Conservation (phyloP, 2,888 invertebrate species). For the Poecilobothrus nobilitatus region DNA sequence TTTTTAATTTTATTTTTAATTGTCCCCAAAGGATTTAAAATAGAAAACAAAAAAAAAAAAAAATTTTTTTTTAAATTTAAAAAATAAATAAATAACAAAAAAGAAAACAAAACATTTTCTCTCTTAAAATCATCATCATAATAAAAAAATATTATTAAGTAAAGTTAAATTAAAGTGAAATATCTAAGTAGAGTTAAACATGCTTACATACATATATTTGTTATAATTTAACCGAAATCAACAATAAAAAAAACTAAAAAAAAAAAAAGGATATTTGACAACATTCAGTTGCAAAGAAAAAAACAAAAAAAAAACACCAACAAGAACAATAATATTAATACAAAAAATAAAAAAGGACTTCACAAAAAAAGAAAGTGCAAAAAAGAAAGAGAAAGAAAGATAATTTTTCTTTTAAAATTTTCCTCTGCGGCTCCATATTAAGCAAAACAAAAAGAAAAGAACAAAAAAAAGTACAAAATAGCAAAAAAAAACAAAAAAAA, state of each 20-base stretch:
- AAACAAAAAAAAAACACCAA: background rate
- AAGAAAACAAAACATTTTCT: background rate
- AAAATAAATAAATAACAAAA: background rate
- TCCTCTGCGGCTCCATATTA: background rate
- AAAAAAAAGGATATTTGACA: slow-evolving; percentile 4
- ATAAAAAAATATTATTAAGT: background rate
- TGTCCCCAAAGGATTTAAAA: background rate
- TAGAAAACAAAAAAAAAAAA: background rate
- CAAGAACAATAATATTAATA: background rate
- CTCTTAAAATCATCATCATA: background rate
- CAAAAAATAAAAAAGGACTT: too few species aligned
- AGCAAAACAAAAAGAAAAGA: too few species aligned
- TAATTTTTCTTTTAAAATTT: background rate
- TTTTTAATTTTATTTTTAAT: background rate
- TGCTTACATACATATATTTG: too few species aligned
- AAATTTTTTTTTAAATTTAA: background rate
- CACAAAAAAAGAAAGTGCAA: too few species aligned
- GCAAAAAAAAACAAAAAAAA: too few species aligned
- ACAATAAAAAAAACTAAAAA: background rate
- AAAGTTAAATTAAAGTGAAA: background rate
- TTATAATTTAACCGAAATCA: background rate
- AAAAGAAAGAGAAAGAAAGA: too few species aligned
- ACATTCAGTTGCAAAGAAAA: background rate
- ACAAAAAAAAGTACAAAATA: too few species aligned
- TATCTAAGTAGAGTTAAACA: background rate